Base-by-base conservation (phyloP, 1,140 invertebrate genomes). In the Sitophilus oryzae region DNA sequence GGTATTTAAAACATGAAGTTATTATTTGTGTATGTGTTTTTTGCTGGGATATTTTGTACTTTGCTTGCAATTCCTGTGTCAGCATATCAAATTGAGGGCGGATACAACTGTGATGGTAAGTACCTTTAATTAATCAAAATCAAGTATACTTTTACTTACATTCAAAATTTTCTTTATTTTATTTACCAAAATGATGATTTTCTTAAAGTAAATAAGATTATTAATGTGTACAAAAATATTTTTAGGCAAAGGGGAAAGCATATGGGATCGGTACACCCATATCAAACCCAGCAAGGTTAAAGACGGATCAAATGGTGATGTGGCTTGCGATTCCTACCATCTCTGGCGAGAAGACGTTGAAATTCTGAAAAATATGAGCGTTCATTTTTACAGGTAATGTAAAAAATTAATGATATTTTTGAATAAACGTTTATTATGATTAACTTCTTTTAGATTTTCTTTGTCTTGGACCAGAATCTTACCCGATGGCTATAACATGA, bases 201-300 rank as follows among this genome's bases (percentile, higher is more conserved):
- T n/a, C n/a, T n/a, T n/a, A n/a, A n/a, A n/a, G n/a, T n/a, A n/a
- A n/a, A n/a, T n/a, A n/a, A n/a, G n/a, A n/a, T n/a, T n/a, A n/a
- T n/a, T n/a, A n/a, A n/a, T n/a, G n/a, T n/a, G n/a, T n/a, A n/a
- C n/a, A n/a, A n/a, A 30, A 30, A 30, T 30, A 30, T 30, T 30
- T 49, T 22, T 19, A 51, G 73, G 70, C 20, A 71, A 73, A 59
- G 75, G 76, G 6, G 74, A 76, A 65, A 77, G 72, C 59, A 77
- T 77, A 60, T 80, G 79, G 80, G 82, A 85, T 67, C 74, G 70
- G 15, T 78, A 77, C 54, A 69, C 75, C 1, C 79, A 83, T 57
- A 57, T 72, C 4, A 61, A 74, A 56, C 72, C 76, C 8, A 66
- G 76, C 11, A 74, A 65, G 14, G 77, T 83, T 5, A 48, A 56